Percentiles rank a stretch among this genome's conserved stretches.
Evolutionary conservation across 30 jellyfish, hydroid and myxozoan genomes (phyloP).

Genomic region (Rhopilema esculentum): DNA sequence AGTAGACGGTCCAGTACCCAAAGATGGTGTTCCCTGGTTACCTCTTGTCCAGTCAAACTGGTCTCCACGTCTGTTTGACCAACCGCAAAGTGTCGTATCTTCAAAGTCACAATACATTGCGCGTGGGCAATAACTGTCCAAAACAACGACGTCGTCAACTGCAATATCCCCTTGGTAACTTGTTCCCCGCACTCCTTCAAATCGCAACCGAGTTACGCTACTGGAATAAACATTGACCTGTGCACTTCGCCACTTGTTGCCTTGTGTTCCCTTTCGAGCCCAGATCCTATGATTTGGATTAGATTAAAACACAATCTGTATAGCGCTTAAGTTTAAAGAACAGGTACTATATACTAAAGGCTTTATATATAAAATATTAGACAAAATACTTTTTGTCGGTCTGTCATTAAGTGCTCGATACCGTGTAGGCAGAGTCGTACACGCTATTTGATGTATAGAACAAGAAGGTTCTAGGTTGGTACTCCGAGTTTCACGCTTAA

Average conservation of each 20-base stretch:
- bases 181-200: slow-evolving; percentile 92
- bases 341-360: too few species aligned
- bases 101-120: slow-evolving; percentile 92
- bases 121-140: slow-evolving; percentile 77
- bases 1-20: slow-evolving; percentile 97
- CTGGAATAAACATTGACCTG: slow-evolving; percentile 84
- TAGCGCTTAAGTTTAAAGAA: too few species aligned
- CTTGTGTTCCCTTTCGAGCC: slow-evolving; percentile 97
- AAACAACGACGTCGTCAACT: slow-evolving; percentile 86
- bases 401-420: too few species aligned
- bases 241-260: slow-evolving; percentile 92
- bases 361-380: too few species aligned
- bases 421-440: too few species aligned
- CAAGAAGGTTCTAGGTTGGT: too few species aligned
- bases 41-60: slow-evolving; percentile 93
- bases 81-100: slow-evolving; percentile 70
- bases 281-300: slow-evolving; percentile 57
- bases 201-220: slow-evolving; percentile 63
- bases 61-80: slow-evolving; percentile 84
- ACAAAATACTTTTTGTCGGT: too few species aligned
- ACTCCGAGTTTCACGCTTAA: too few species aligned
- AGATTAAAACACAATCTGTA: neutral
- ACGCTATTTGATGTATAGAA: too few species aligned
- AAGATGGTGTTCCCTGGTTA: slow-evolving; percentile 97
- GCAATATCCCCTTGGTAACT: slow-evolving; percentile 94